Evolutionary conservation across 2,888 invertebrate genomes (phyloP).

Genomic region (Volucella inanis): DNA sequence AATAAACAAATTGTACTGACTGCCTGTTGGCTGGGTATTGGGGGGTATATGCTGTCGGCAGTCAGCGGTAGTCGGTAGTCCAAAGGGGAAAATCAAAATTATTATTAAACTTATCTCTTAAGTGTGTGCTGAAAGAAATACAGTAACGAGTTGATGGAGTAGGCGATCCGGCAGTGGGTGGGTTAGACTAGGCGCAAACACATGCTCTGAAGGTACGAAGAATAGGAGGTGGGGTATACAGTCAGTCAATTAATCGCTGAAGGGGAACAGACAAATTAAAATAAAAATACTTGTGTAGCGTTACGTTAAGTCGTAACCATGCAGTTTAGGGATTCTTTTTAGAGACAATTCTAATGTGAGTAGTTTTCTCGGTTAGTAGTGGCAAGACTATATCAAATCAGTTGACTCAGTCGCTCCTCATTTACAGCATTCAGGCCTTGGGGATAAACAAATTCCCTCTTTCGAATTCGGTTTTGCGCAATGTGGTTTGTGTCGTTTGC

Average conservation of each 20-base stretch:
- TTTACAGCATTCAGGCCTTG: too few species aligned
- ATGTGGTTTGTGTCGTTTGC: too few species aligned
- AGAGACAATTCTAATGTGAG: too few species aligned
- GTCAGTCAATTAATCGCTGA: conserved; percentile 55
- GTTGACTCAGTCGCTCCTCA: too few species aligned
- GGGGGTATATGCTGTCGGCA: conserved; percentile 41
- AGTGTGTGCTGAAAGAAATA: conserved; percentile 59
- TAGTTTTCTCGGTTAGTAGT: too few species aligned
- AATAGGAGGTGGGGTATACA: conserved; percentile 42
- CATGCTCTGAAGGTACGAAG: conserved; percentile 25
- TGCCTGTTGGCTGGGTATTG: conserved; percentile 18
- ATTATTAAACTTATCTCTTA: conserved; percentile 67
- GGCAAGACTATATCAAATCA: too few species aligned
- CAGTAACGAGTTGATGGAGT: conserved; percentile 10
- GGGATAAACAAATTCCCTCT: too few species aligned
- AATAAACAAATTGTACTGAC: conserved; percentile 56
- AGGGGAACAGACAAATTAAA: background rate
- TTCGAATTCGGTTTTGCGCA: too few species aligned
- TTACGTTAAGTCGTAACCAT: background rate
- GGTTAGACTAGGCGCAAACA: conserved; percentile 49
- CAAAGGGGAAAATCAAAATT: conserved; percentile 63
- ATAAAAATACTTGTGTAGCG: conserved; percentile 1
- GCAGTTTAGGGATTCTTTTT: too few species aligned
- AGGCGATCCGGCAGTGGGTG: conserved; percentile 5
- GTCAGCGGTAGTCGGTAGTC: conserved; percentile 37